A percentile compares a stretch with the other conserved stretches of the same genome.
phyloP scores from a whole-genome alignment of 2,888 invertebrate species.

The Pseudoips prasinana region DNA sequence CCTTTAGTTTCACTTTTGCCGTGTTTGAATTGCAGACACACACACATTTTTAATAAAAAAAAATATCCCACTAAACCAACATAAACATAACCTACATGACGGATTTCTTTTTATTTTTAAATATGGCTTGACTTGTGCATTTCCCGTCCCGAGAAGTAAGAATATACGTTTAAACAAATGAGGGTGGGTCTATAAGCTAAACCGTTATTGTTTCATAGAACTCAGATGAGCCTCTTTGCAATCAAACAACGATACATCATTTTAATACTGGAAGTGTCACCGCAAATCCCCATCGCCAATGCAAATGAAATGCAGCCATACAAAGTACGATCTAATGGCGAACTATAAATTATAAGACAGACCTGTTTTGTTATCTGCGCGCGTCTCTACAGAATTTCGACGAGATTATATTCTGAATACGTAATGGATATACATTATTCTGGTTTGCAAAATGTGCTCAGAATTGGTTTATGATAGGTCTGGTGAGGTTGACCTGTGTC shows the following conservation, averaged over 20 bases:
- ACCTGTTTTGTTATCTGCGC: slow-evolving; percentile 69
- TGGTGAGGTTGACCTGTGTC: neutral
- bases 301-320: slow-evolving; percentile 72
- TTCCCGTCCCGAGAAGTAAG: too few relatives aligned
- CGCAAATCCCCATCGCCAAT: slow-evolving; percentile 75
- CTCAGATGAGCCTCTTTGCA: slow-evolving; percentile 34
- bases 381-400: slow-evolving; percentile 71
- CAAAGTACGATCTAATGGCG: slow-evolving; percentile 67
- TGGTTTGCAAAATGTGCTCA: slow-evolving; percentile 30
- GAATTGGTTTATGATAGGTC: slow-evolving; percentile 7
- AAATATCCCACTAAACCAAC: too few relatives aligned
- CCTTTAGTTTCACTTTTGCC: too few relatives aligned
- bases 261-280: slow-evolving; percentile 76
- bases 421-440: slow-evolving; percentile 65
- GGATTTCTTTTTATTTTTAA: too few relatives aligned
- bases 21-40: too few relatives aligned
- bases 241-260: slow-evolving; percentile 76
- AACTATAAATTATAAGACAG: slow-evolving; percentile 71
- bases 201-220: too few relatives aligned
- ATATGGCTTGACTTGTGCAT: too few relatives aligned
- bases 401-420: slow-evolving; percentile 70
- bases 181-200: too few relatives aligned
- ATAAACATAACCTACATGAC: too few relatives aligned
- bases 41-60: too few relatives aligned
- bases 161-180: too few relatives aligned